Evolutionary conservation across 2,797 vertebrate species (phyloP).

Genomic region (Hylomyscus alleni): DNA sequence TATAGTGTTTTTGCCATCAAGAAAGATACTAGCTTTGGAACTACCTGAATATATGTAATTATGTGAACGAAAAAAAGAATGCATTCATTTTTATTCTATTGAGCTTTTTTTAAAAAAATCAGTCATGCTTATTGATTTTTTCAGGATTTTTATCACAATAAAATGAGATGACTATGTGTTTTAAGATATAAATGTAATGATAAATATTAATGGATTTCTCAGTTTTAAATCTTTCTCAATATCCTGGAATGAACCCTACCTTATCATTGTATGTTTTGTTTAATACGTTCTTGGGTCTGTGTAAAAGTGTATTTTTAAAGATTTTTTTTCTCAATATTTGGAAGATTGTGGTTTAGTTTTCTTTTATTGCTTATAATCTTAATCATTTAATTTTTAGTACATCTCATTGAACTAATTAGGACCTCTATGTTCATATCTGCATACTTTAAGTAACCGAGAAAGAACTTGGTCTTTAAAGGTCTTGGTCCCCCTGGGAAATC

Average conservation of each 20-base stretch:
- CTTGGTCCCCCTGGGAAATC: neutral
- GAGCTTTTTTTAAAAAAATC: constrained; percentile 31
- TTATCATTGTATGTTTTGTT: constrained; percentile 28
- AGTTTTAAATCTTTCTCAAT: neutral
- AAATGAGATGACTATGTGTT: constrained; percentile 7
- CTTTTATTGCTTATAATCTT: constrained; percentile 26
- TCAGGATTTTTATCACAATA: constrained; percentile 50
- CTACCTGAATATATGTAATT: neutral
- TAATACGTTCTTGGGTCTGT: neutral
- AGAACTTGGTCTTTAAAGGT: constrained; percentile 6
- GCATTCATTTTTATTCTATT: constrained; percentile 35
- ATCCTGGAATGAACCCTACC: neutral
- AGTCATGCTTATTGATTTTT: constrained; percentile 13
- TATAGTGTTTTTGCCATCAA: constrained; percentile 19
- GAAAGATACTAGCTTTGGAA: constrained; percentile 10
- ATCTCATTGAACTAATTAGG: constrained; percentile 31
- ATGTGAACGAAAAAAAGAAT: neutral
- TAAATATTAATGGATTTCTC: constrained; percentile 51
- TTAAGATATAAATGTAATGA: constrained; percentile 35
- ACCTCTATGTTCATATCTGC: constrained; percentile 4
- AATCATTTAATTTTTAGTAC: constrained; percentile 37
- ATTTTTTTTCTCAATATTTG: constrained; percentile 8
- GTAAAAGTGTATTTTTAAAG: neutral
- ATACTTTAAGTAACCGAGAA: constrained; percentile 41
- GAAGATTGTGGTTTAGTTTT: constrained; percentile 22